Conservation (phyloP, 2,888 invertebrate genomes). For the Tipula unca region DNA sequence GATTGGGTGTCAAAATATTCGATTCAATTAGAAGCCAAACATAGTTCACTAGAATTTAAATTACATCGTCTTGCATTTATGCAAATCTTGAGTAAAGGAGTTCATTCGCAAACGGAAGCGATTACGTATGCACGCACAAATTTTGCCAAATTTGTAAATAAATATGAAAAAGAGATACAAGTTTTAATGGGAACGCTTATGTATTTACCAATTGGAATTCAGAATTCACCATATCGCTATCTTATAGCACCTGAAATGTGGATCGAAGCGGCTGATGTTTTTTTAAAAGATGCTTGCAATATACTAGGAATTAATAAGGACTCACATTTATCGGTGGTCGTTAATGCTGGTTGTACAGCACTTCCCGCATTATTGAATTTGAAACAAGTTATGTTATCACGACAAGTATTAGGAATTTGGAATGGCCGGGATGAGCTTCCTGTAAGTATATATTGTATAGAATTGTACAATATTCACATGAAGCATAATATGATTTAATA, state of each 20-base stretch:
- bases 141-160: conserved; percentile 70
- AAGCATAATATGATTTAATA: neutral
- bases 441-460: conserved; percentile 45
- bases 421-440: conserved; percentile 93
- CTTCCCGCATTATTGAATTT: conserved; percentile 92
- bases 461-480: neutral
- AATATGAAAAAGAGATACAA: conserved; percentile 76
- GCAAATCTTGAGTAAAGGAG: conserved; percentile 40
- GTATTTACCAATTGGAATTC: conserved; percentile 68
- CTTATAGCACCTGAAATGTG: conserved; percentile 68
- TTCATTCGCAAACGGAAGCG: conserved; percentile 67
- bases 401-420: conserved; percentile 91
- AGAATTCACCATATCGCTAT: conserved; percentile 68
- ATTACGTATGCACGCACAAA: conserved; percentile 77
- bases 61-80: conserved; percentile 74
- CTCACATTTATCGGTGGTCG: conserved; percentile 84
- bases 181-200: conserved; percentile 78
- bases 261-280: conserved; percentile 74
- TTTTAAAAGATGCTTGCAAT: conserved; percentile 86
- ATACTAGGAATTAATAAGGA: conserved; percentile 82
- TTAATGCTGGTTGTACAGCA: conserved; percentile 88
- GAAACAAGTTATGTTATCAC: conserved; percentile 80
- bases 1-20: conserved; percentile 77
- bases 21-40: conserved; percentile 58
- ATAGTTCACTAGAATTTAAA: conserved; percentile 69